Base-by-base conservation (phyloP, 1,140 invertebrate species). In the Nebria ingens region DNA sequence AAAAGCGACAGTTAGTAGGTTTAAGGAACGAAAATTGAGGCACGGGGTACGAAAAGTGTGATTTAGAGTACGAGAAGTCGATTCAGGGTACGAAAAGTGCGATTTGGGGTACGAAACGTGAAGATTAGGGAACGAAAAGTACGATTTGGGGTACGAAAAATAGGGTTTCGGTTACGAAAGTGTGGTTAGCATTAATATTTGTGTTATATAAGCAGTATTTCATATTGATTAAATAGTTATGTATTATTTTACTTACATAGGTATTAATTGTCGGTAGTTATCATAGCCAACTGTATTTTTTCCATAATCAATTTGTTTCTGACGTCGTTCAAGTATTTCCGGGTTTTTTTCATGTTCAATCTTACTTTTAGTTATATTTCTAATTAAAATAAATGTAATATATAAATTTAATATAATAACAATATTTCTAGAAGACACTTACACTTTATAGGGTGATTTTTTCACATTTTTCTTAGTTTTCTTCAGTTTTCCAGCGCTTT, bases 281-380 rank as follows among this genome's bases (percentile, higher is more conserved):
- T 88, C 81, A 72, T 97, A 97, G 34, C 88, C 90, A 57, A 85
- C 71, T 11, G 92, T 96, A 67, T 93, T 94, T 76, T 95, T 96
- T 19, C 93, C 93, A 76, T 91, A 95, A 68, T 95, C 90, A 68
- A 97, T 92, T 72, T 94, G 89, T 71, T 95, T 96, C 66, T 94
- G 89, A 54, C 92, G 78, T 57, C 93, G 79, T 23, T 78, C 69
- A 56, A 97, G 67, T 9, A 89, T 71, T 17, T 59, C 70, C 13
- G 81, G 76, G 76, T 95, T 89, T 23, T 77, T 82, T 73, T 94
- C 90, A 59, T 80, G 68, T 60, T 84, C 79, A 21, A 15, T 29
- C 55, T 56, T 58, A 13, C 20, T 21, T 38, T 45, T 45, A 3
- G 9, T 9, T 4, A 45, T 4, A 6, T 45, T 45, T 17, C 40